Percentiles rank a stretch among this genome's conserved stretches.
phyloP scores from a whole-genome alignment of 1,140 invertebrate genomes.

The Drosophila yakuba region DNA sequence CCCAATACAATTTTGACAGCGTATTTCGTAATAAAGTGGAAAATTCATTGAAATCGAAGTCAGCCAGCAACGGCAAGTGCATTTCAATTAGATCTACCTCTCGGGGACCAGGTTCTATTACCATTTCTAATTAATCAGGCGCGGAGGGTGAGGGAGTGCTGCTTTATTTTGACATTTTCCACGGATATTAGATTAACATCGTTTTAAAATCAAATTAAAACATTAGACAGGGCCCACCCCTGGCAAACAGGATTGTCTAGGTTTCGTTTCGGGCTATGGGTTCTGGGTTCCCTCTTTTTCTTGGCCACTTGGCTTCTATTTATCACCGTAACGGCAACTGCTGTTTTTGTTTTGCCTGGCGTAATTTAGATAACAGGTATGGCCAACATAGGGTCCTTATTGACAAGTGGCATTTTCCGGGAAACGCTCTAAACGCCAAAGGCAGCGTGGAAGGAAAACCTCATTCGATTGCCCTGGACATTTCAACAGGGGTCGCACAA shows the following conservation, averaged over 20 bases:
- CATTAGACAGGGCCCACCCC: conserved; percentile 73
- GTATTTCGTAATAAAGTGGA: conserved; percentile 77
- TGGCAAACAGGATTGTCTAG: conserved; percentile 16
- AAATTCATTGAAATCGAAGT: conserved; percentile 81
- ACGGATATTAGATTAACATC: conserved; percentile 84
- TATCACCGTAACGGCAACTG: conserved; percentile 72
- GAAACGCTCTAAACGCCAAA: conserved; percentile 39
- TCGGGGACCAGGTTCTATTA: conserved; percentile 34
- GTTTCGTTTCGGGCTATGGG: conserved; percentile 9
- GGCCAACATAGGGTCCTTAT: conserved; percentile 65
- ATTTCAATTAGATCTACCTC: conserved; percentile 68
- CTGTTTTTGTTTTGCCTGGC: conserved; percentile 77
- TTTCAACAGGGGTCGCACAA: conserved; percentile 54
- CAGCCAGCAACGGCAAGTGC: conserved; percentile 68
- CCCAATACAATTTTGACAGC: conserved; percentile 77
- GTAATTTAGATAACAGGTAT: conserved; percentile 84
- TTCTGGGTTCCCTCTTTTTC: conserved; percentile 9
- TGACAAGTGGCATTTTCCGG: conserved; percentile 83
- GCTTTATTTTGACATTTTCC: conserved; percentile 84
- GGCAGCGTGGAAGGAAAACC: conserved; percentile 31
- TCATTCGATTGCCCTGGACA: conserved; percentile 49
- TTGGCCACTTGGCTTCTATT: conserved; percentile 34
- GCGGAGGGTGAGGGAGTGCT: conserved; percentile 16
- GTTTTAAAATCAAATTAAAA: conserved; percentile 84
- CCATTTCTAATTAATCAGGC: conserved; percentile 72